Base-by-base conservation (phyloP, 2,888 invertebrate species). In the Diadegma fenestrale region DNA sequence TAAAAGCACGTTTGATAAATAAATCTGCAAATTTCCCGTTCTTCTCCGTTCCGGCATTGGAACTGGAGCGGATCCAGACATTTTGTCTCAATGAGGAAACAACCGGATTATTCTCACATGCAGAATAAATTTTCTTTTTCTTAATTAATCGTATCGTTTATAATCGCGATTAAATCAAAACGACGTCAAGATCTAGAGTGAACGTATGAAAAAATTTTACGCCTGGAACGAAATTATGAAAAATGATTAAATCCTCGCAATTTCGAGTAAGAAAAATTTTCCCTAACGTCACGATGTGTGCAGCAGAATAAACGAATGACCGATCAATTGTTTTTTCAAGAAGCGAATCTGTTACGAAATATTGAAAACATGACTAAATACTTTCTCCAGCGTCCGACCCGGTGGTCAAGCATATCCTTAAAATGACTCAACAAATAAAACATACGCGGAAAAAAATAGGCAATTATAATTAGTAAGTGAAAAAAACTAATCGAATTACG, bases 61-160 rank as follows among this genome's bases (percentile, higher is more conserved):
- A 58, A 58, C 26, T 58, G 58, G 58, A 58, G 58, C 58, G 58
- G 5, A 58, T 58, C 58, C 41, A 6, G 45, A 45, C 77, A 66
- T 68, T 37, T 48, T 33, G 66, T 30, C 26, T 58, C 19, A 63
- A 54, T 37, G 75, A 75, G 61, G 43, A 51, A 75, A 14, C 30
- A 19, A 58, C 33, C 58, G 26, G 26, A 58, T 58, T 58, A 58
- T 58, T 58, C 58, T 54, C 54, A 26, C 58, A 19, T 14, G 14
- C 58, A 14, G 26, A 58, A 58, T 58, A 26, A 58, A 58, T 58
- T 26, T 26, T 58, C 26, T 58, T 26, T 22, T 58, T 26, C 6
- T 22, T 51, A 26, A 58, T 58, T 26, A 58, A 58, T 58, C 26
- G 14, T 54, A 54, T 22, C 14, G 58, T 58, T 58, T 14, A 26